These are phyloP conservation scores for Trematomus loennbergii DNA, from an alignment of 2,113 vertebrate species.

Conservation along the genomic window DNA sequence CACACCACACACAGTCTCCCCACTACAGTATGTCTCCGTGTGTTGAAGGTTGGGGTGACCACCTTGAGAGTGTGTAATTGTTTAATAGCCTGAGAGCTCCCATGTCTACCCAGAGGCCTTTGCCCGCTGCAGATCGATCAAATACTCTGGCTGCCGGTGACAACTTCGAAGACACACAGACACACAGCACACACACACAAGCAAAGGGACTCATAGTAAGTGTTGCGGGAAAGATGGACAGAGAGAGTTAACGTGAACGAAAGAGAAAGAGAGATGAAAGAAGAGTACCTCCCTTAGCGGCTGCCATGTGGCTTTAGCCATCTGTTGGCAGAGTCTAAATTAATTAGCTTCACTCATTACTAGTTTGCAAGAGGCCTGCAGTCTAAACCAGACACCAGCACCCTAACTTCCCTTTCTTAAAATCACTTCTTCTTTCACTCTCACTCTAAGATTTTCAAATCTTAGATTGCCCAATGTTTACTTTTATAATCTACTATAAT, in stretches of 20 bases:
- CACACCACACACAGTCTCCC: constrained; percentile 5
- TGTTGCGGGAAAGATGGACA: constrained; percentile 59
- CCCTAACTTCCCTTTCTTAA: constrained; percentile 34
- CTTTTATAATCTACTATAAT: neutral
- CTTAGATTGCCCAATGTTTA: neutral
- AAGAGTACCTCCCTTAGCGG: constrained; percentile 76
- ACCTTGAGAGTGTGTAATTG: constrained; percentile 75
- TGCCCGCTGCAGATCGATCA: constrained; percentile 69
- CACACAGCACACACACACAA: too few relatives aligned
- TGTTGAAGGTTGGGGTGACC: constrained; percentile 60
- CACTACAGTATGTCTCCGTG: neutral
- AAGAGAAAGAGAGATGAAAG: constrained; percentile 61
- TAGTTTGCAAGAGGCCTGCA: constrained; percentile 80
- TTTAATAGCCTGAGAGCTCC: constrained; percentile 77
- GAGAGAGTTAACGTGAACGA: constrained; percentile 61
- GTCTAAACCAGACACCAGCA: constrained; percentile 76
- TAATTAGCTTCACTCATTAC: constrained; percentile 86
- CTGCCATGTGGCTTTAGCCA: constrained; percentile 86
- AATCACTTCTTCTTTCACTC: constrained; percentile 27
- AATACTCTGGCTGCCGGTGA: constrained; percentile 49
- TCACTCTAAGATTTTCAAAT: neutral
- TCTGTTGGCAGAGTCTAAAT: constrained; percentile 87
- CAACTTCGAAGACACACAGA: constrained; percentile 45
- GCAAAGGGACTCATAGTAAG: constrained; percentile 41
- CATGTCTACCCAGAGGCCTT: constrained; percentile 62